These are phyloP conservation scores for Mamestra brassicae DNA, from an alignment of 2,888 invertebrate species.

Conservation along the genomic window DNA sequence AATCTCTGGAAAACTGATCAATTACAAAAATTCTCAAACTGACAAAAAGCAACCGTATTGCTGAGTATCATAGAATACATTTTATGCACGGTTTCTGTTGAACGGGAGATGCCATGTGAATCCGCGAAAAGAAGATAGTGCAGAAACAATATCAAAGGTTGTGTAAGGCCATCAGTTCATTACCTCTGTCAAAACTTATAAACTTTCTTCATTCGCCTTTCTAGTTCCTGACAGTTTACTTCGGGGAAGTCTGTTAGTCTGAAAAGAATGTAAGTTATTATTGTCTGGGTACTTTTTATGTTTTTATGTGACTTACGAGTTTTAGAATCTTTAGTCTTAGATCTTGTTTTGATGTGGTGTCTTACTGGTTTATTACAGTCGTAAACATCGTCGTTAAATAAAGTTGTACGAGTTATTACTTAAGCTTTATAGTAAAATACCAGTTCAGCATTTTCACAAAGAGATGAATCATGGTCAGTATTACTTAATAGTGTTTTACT, in stretches of 20 bases:
- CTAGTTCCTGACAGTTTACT: conserved; percentile 17
- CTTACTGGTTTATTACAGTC: conserved; percentile 29
- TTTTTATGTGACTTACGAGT: conserved; percentile 26
- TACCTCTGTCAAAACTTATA: conserved; percentile 40
- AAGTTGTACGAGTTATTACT: conserved; percentile 19
- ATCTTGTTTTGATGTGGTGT: conserved; percentile 24
- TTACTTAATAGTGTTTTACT: not conserved
- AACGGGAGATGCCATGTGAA: too few relatives aligned
- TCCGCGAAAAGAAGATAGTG: not conserved
- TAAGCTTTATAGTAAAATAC: conserved; percentile 10
- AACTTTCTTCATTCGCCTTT: conserved; percentile 28
- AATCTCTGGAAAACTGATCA: too few relatives aligned
- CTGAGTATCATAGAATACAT: not conserved
- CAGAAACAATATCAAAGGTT: conserved; percentile 1
- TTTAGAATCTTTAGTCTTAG: conserved; percentile 8
- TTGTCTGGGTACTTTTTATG: conserved; percentile 17
- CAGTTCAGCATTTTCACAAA: conserved; percentile 5
- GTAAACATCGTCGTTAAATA: conserved; percentile 33
- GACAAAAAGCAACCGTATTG: not conserved
- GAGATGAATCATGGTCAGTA: not conserved
- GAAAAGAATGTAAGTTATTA: conserved; percentile 7
- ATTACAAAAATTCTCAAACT: not conserved
- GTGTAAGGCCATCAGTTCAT: conserved; percentile 25
- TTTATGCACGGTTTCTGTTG: not conserved
- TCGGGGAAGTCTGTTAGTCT: not conserved